Conservation (phyloP, 2,888 invertebrate species). For the Eupithecia vulgata region DNA sequence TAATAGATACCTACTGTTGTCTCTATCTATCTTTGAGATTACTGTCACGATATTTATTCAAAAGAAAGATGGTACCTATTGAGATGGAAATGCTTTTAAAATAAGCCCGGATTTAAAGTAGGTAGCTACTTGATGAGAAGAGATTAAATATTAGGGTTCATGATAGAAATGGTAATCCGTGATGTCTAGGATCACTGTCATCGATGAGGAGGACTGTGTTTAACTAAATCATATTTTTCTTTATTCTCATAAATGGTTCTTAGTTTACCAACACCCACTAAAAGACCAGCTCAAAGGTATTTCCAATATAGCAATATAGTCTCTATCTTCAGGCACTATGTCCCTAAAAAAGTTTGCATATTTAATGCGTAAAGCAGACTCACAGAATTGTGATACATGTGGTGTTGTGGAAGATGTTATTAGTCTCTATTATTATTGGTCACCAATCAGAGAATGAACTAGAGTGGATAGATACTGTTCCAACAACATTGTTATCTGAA, state of each 20-base stretch:
- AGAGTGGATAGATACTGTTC: not conserved
- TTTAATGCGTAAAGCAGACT: too few relatives aligned
- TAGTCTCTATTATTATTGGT: too few relatives aligned
- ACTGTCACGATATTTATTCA: not conserved
- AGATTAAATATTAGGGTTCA: too few relatives aligned
- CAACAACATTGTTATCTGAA: constrained; percentile 27
- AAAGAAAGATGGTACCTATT: not conserved
- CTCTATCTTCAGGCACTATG: too few relatives aligned
- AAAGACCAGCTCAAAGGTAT: not conserved
- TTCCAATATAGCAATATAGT: not conserved
- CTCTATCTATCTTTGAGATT: not conserved
- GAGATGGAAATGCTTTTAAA: not conserved
- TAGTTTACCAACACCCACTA: not conserved
- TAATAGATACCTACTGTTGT: not conserved
- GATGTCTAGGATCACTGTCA: too few relatives aligned
- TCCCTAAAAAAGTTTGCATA: too few relatives aligned
- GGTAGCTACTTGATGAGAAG: too few relatives aligned
- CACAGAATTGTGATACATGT: too few relatives aligned
- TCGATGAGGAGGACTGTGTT: too few relatives aligned
- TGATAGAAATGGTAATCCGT: too few relatives aligned
- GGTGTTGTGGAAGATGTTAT: too few relatives aligned
- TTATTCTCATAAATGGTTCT: not conserved
- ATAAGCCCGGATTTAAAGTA: not conserved
- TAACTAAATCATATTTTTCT: not conserved
- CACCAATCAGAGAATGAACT: constrained; percentile 10